Conservation (phyloP, 1,140 invertebrate species). For the Cotesia vestalis region DNA sequence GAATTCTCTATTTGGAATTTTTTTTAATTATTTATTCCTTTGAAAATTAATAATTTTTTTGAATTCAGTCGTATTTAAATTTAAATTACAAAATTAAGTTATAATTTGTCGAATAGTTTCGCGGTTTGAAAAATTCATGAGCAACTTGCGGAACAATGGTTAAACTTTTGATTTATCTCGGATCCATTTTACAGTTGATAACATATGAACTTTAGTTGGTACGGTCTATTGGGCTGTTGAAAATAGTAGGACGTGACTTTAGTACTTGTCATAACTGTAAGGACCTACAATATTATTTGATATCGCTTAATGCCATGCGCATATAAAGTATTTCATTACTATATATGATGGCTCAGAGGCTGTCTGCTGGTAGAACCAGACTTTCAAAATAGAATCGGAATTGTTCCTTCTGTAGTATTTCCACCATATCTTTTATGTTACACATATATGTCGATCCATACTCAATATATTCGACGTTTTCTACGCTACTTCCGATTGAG, state of each 20-base stretch:
- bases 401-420: conserved; percentile 24
- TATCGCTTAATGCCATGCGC: conserved; percentile 43
- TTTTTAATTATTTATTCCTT: too few relatives aligned
- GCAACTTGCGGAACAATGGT: too few relatives aligned
- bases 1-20: too few relatives aligned
- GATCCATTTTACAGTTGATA: too few relatives aligned
- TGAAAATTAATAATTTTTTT: too few relatives aligned
- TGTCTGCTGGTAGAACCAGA: conserved; percentile 11
- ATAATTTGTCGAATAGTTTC: too few relatives aligned
- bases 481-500: conserved; percentile 2
- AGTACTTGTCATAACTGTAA: conserved; percentile 17
- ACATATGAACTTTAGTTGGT: neutral
- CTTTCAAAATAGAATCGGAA: conserved; percentile 33
- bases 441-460: neutral
- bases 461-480: neutral
- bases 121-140: too few relatives aligned
- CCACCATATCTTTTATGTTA: neutral
- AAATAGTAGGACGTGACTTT: conserved; percentile 34
- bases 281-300: conserved; percentile 35
- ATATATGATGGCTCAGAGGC: neutral
- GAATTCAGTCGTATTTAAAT: too few relatives aligned
- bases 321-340: conserved; percentile 45
- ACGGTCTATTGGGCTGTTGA: neutral
- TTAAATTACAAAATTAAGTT: too few relatives aligned
- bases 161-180: too few relatives aligned